Percentiles rank a stretch among this genome's conserved stretches.
These are phyloP conservation scores for Prionace glauca DNA, from an alignment of 2,797 vertebrate species.

Conservation along the genomic window DNA sequence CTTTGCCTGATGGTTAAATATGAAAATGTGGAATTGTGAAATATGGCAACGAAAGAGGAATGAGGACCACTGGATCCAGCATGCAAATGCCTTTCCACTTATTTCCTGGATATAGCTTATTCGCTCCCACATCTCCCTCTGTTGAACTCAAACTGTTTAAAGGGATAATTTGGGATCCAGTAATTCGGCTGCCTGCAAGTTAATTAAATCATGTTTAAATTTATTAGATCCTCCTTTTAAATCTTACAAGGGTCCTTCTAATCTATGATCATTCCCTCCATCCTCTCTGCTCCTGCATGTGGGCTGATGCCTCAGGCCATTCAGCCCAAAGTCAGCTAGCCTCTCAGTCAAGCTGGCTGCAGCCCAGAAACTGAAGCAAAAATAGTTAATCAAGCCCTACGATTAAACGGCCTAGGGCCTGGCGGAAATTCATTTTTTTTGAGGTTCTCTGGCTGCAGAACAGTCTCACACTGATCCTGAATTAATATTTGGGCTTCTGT, in stretches of 20 bases:
- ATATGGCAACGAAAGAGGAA: too few relatives aligned
- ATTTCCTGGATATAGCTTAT: too few relatives aligned
- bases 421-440: neutral
- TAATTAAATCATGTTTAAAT: too few relatives aligned
- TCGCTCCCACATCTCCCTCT: too few relatives aligned
- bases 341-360: neutral
- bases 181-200: too few relatives aligned
- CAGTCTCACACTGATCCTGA: neutral
- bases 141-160: too few relatives aligned
- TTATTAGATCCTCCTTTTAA: too few relatives aligned
- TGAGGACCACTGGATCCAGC: too few relatives aligned
- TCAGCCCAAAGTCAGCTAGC: neutral
- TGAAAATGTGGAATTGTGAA: too few relatives aligned
- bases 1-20: too few relatives aligned
- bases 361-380: neutral
- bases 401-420: neutral
- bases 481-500: neutral
- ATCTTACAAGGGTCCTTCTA: neutral
- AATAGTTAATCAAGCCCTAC: neutral
- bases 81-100: too few relatives aligned
- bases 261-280: neutral
- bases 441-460: neutral
- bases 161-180: too few relatives aligned
- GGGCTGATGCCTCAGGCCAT: neutral
- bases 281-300: neutral